phyloP scores from a whole-genome alignment of 2,888 invertebrate genomes.

The Odontocerum albicorne region DNA sequence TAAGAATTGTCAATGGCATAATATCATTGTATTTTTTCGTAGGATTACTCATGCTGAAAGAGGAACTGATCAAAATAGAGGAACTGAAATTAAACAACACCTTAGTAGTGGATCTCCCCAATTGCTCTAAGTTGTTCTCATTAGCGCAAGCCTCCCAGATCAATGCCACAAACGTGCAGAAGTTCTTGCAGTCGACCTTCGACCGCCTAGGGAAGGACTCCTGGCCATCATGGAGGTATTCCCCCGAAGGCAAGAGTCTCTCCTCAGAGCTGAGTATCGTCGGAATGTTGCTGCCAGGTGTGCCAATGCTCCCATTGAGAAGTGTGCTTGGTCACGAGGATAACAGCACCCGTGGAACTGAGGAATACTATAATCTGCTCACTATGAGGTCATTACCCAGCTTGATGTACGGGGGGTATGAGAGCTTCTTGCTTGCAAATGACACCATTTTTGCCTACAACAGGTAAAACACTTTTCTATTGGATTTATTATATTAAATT shows the following conservation, averaged over 20 bases:
- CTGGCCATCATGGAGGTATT: constrained; percentile 46
- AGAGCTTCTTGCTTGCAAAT: constrained; percentile 50
- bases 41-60: constrained; percentile 42
- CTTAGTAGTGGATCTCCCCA: constrained; percentile 46
- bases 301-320: constrained; percentile 58
- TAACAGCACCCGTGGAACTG: constrained; percentile 7
- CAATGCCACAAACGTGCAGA: constrained; percentile 36
- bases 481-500: neutral
- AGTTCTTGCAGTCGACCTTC: constrained; percentile 40
- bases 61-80: constrained; percentile 39
- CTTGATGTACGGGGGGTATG: constrained; percentile 64
- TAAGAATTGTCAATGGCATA: no score
- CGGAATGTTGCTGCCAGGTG: constrained; percentile 77
- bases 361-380: constrained; percentile 43
- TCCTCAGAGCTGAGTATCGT: constrained; percentile 62
- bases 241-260: constrained; percentile 31
- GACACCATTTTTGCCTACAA: constrained; percentile 65
- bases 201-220: constrained; percentile 39
- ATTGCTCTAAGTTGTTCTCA: constrained; percentile 38
- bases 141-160: neutral
- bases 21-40: constrained; percentile 37
- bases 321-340: no score
- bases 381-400: constrained; percentile 57
- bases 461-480: constrained; percentile 58
- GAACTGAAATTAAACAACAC: constrained; percentile 43